A percentile compares a stretch with the other conserved stretches of the same genome.
Evolutionary conservation across 2,113 vertebrate species (phyloP).

Genomic region (Alosa alosa): DNA sequence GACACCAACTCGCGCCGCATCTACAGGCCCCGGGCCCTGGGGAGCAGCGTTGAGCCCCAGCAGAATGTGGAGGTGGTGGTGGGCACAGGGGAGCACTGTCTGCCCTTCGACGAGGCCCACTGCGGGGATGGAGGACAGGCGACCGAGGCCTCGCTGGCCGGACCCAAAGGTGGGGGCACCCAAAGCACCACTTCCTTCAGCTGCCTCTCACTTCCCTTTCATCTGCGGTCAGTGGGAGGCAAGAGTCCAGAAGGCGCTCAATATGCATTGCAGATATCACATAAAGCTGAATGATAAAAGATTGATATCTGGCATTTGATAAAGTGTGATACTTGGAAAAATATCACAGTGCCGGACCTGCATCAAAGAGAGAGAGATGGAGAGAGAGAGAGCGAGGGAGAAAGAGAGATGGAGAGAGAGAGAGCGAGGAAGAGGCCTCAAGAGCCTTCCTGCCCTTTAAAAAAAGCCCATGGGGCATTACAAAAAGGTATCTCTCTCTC

Average conservation of each 20-base stretch:
- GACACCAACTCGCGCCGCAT: slow-evolving; percentile 96
- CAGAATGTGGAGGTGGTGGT: slow-evolving; percentile 88
- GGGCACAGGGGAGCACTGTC: slow-evolving; percentile 93
- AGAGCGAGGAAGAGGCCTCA: background rate
- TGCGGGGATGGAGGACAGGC: slow-evolving; percentile 96
- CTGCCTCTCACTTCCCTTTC: background rate
- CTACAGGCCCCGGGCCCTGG: slow-evolving; percentile 83
- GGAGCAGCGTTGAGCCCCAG: slow-evolving; percentile 82
- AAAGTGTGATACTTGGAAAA: background rate
- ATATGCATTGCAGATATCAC: background rate
- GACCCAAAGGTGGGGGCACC: slow-evolving; percentile 87
- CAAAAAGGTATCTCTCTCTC: background rate
- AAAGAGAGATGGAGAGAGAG: background rate
- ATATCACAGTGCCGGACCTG: background rate
- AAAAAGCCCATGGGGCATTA: background rate
- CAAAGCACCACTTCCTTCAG: background rate
- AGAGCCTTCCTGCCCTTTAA: background rate
- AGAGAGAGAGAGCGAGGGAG: too few species aligned
- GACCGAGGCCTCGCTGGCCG: slow-evolving; percentile 89
- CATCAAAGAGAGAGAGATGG: background rate
- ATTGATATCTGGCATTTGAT: slow-evolving; percentile 1
- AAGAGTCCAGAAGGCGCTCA: background rate
- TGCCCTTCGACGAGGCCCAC: slow-evolving; percentile 92
- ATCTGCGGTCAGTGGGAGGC: background rate
- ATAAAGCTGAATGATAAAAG: background rate